Base-by-base conservation (phyloP, 2,888 invertebrate species). In the Eristalis pertinax region DNA sequence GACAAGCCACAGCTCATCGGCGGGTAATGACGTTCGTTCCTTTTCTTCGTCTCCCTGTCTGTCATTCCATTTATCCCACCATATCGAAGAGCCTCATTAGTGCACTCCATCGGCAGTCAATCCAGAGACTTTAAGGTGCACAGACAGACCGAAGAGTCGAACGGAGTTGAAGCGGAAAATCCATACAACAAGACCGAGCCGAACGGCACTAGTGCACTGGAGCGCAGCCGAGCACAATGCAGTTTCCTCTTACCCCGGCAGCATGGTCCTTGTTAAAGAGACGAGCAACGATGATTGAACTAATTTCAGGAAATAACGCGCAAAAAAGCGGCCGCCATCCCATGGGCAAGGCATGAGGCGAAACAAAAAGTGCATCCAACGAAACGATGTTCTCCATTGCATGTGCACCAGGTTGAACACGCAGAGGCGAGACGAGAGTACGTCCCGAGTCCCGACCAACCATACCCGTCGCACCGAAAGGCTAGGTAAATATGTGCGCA, bases 291-390 rank as follows among this genome's bases (percentile, higher is more conserved):
- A 35, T 72, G 78, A 78, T 78, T 64, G 73, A 80, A 80, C 80
- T 80, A 74, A 80, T 80, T 74, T 50, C 80, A 74, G 74, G 74
- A 80, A 68, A 56, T 35, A 68, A 68, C 41, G 62, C 43, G 67
- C 26, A 67, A 67, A 69, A 79, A 50, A 19, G n/a, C 43, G n/a
- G 1, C 50, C 50, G 8, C 50, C 50, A 50, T 50, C 19, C 50
- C 50, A 5, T 1, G 50, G 50, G 50, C 50, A 19, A 8, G 19
- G 50, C 1, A 8, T 8, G 50, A n/a, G 32, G 24, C 13, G 24
- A 15, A 29, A 43, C 11, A 35, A 35, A 24, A 67, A 73, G 70
- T 19, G 7, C 69, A 29, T 29, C 29, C 4, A 50, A 19, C n/a
- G 22, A 56, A 26, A 15, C 15, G 8, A 68, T 11, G 32, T n/a